Base-by-base conservation (phyloP, 2,888 invertebrate genomes). In the Chrysolina americana region DNA sequence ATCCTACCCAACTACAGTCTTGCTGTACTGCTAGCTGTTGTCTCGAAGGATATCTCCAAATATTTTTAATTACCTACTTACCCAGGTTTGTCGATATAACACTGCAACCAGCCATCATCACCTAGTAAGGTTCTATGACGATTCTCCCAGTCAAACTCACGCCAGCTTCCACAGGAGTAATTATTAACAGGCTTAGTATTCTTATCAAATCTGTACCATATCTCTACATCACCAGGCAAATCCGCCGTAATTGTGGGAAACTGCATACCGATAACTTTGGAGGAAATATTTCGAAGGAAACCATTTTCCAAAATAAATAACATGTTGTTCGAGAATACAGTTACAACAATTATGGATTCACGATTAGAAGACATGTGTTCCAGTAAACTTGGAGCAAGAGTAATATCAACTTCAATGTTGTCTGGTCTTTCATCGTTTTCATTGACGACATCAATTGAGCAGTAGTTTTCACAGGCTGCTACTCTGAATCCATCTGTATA, bases 191-290 rank as follows among this genome's bases (percentile, higher is more conserved):
- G n/a, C n/a, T n/a, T n/a, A n/a, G 15, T 23, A n/a, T 19, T 56
- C 2, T 50, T 23, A 59, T 71, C 50, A 9, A 70, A 21, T 8
- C 41, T 44, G 36, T 76, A 73, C 11, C 44, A 11, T 36, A 75
- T 48, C 11, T 17, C 28, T 53, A 78, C 65, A 13, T 28, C 59
- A 5, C 74, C 78, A 13, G 64, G 13, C 13, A 68, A 11, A 0
- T 17, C 59, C 41, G 0, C 53, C 48, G 1, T 66, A 63, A 19
- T 68, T n/a, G 6, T 73, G 74, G 8, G 71, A 44, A 13, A 53
- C 0, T 41, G 23, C 11, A 79, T 44, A 6, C 76, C 78, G 19
- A 79, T 41, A 15, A 77, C 64, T 65, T 74, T 76, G 1, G 74
- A 71, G 28, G 15, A 48, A 47, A 62, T 66, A 68, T 62, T 71